phyloP scores from a whole-genome alignment of 2,888 invertebrate genomes.

The Caenorhabditis afra region DNA sequence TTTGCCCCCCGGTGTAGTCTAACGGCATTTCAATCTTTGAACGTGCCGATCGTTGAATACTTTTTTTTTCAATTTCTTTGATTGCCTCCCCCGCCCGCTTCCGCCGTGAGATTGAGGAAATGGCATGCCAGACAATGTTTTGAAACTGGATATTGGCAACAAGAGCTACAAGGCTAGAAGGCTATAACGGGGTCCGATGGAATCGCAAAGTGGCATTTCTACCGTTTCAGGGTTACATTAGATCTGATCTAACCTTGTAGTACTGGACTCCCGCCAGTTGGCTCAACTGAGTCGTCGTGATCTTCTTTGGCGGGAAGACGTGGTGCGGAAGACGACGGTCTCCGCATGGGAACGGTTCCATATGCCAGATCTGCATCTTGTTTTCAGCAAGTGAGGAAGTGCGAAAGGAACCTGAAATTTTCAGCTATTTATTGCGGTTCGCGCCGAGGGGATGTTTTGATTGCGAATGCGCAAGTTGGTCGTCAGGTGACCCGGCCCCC shows the following conservation, averaged over 20 bases:
- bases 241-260: slow-evolving; percentile 85
- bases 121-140: background rate
- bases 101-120: background rate
- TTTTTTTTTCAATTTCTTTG: background rate
- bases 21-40: background rate
- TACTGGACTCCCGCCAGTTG: slow-evolving; percentile 90
- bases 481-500: slow-evolving; percentile 11
- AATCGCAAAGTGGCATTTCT: background rate
- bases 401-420: slow-evolving; percentile 23
- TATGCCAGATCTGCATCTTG: slow-evolving; percentile 88
- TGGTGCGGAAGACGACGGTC: slow-evolving; percentile 92
- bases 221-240: background rate
- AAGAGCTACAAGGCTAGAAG: slow-evolving; percentile 17
- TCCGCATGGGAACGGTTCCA: slow-evolving; percentile 85
- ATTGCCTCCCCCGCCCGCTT: no score
- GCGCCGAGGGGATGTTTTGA: slow-evolving; percentile 3
- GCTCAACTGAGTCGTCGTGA: slow-evolving; percentile 86
- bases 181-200: background rate
- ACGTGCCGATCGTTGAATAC: background rate
- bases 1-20: no score
- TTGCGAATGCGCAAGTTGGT: background rate
- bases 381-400: background rate
- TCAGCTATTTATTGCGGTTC: slow-evolving; percentile 9
- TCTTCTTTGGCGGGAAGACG: slow-evolving; percentile 86
- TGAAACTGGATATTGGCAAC: background rate